These are phyloP conservation scores for Meloidogyne chitwoodi DNA, from an alignment of 1,140 invertebrate genomes.

Conservation along the genomic window DNA sequence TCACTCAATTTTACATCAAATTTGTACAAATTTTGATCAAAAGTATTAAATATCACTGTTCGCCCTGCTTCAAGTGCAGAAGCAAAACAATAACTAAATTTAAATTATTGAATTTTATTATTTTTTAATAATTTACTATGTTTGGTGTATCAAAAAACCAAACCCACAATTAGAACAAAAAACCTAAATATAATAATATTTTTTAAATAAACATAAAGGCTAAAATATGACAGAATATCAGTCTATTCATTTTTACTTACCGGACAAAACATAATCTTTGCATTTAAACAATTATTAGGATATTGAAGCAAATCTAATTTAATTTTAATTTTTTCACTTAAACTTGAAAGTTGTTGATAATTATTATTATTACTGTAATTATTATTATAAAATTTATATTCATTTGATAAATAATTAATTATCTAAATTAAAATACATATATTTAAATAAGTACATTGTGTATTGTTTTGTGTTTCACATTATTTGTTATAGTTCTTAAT, in stretches of 20 bases:
- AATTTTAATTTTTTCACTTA: slow-evolving; percentile 14
- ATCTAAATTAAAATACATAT: too few species aligned
- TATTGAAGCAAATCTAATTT: slow-evolving; percentile 12
- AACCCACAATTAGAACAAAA: not conserved
- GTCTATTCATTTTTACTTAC: slow-evolving; percentile 6
- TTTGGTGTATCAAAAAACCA: not conserved
- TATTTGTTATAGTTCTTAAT: too few species aligned
- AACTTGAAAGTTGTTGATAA: not conserved
- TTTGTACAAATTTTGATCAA: not conserved
- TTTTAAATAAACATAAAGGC: too few species aligned
- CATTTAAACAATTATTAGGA: slow-evolving; percentile 20
- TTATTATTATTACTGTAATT: not conserved
- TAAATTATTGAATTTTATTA: not conserved
- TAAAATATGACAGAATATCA: too few species aligned
- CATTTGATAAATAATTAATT: not conserved
- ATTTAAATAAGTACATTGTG: too few species aligned
- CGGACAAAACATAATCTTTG: slow-evolving; percentile 3
- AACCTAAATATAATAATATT: not conserved
- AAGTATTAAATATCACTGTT: not conserved
- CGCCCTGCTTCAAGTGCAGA: not conserved
- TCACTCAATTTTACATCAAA: not conserved
- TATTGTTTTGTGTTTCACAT: too few species aligned
- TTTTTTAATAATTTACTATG: not conserved
- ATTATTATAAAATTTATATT: not conserved
- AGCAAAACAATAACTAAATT: not conserved